phyloP scores from a whole-genome alignment of 2,113 vertebrate genomes.

The Progne subis region DNA sequence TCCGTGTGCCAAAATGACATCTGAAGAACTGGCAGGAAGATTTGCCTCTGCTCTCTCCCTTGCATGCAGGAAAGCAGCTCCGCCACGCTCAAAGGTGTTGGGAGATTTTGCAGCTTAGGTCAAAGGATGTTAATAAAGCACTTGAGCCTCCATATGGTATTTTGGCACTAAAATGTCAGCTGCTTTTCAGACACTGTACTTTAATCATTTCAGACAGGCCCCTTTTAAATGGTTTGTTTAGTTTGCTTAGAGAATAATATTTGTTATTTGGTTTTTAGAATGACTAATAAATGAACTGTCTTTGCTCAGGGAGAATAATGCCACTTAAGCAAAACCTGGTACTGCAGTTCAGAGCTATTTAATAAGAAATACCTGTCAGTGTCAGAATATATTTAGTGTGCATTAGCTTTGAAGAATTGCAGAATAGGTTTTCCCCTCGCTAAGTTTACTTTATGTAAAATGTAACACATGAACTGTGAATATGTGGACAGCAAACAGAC shows the following conservation, averaged over 20 bases:
- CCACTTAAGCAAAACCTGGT: slow-evolving; percentile 81
- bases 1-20: slow-evolving; percentile 30
- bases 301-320: slow-evolving; percentile 77
- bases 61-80: neutral
- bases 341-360: slow-evolving; percentile 73
- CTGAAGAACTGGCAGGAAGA: slow-evolving; percentile 17
- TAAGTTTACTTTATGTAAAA: slow-evolving; percentile 83
- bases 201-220: slow-evolving; percentile 67
- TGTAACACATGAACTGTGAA: slow-evolving; percentile 78
- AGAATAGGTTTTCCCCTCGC: slow-evolving; percentile 76
- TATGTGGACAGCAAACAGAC: slow-evolving; percentile 74
- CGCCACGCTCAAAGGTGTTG: neutral
- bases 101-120: slow-evolving; percentile 34
- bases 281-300: slow-evolving; percentile 82
- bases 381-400: slow-evolving; percentile 80
- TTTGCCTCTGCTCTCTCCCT: neutral
- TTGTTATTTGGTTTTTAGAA: slow-evolving; percentile 78
- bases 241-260: slow-evolving; percentile 74
- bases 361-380: slow-evolving; percentile 84
- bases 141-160: slow-evolving; percentile 69
- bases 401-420: slow-evolving; percentile 79
- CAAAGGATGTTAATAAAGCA: slow-evolving; percentile 29
- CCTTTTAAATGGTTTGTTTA: slow-evolving; percentile 75
- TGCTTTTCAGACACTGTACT: slow-evolving; percentile 56
- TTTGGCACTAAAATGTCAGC: slow-evolving; percentile 60